phyloP scores from a whole-genome alignment of 2,797 vertebrate species.

The Remorina albescens region DNA sequence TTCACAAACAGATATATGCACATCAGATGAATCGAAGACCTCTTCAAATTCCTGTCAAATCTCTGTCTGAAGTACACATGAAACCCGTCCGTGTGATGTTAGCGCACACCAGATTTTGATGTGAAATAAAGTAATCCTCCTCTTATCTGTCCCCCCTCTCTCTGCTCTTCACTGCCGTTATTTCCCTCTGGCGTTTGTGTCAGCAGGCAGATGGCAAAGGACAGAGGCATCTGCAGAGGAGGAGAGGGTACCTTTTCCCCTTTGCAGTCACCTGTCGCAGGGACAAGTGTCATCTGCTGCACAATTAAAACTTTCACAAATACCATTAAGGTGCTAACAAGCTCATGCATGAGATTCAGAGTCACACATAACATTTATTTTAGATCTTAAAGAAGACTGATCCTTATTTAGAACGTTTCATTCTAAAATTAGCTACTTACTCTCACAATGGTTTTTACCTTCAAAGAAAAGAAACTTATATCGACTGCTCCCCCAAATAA shows the following conservation, averaged over 20 bases:
- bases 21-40: constrained; percentile 39
- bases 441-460: background rate
- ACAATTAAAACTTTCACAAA: constrained; percentile 66
- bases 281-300: constrained; percentile 72
- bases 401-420: background rate
- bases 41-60: constrained; percentile 26
- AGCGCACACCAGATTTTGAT: constrained; percentile 23
- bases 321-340: constrained; percentile 62
- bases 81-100: constrained; percentile 23
- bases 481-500: background rate
- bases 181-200: constrained; percentile 39
- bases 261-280: constrained; percentile 63
- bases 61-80: constrained; percentile 31
- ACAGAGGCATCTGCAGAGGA: constrained; percentile 63
- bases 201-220: constrained; percentile 68
- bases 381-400: constrained; percentile 7
- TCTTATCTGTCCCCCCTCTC: constrained; percentile 33
- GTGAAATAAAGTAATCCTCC: constrained; percentile 44
- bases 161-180: constrained; percentile 14
- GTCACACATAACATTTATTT: constrained; percentile 21
- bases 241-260: constrained; percentile 51
- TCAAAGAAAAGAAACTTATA: background rate
- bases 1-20: constrained; percentile 25
- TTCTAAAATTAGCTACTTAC: background rate
- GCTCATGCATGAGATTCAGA: constrained; percentile 33